phyloP scores from a whole-genome alignment of 1,140 invertebrate genomes.

The Conus betulinus region DNA sequence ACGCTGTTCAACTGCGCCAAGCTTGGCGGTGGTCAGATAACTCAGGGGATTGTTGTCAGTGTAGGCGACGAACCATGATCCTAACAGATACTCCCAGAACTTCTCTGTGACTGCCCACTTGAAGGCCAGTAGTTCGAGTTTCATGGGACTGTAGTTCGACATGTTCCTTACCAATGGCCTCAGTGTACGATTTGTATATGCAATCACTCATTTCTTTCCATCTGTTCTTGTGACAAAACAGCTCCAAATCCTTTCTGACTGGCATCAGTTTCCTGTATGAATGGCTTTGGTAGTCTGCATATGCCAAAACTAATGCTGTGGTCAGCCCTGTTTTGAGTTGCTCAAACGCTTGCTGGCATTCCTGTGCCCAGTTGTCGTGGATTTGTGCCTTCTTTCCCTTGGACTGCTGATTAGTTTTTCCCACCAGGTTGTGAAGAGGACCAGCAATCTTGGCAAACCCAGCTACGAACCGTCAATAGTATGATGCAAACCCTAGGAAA shows the following conservation, averaged over 20 bases:
- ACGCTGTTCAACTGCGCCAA: no score
- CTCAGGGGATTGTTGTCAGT: no score
- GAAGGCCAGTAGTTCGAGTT: neutral
- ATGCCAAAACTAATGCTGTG: slow-evolving; percentile 44
- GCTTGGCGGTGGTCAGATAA: no score
- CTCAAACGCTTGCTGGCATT: slow-evolving; percentile 7
- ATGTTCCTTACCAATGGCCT: neutral
- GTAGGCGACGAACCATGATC: slow-evolving; percentile 33
- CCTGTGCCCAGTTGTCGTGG: neutral
- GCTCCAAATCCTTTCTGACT: slow-evolving; percentile 22
- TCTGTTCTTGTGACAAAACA: slow-evolving; percentile 62
- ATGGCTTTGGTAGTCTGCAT: slow-evolving; percentile 47
- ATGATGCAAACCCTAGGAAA: slow-evolving; percentile 76
- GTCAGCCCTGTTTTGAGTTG: slow-evolving; percentile 32
- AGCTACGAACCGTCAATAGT: slow-evolving; percentile 72
- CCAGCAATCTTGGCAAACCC: slow-evolving; percentile 62
- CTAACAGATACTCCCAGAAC: neutral
- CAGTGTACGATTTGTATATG: slow-evolving; percentile 50
- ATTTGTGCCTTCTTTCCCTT: neutral
- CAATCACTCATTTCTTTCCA: slow-evolving; percentile 32
- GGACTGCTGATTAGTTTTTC: neutral
- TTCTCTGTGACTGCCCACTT: no score
- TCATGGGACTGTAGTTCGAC: neutral
- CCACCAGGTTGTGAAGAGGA: slow-evolving; percentile 53
- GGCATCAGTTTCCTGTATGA: slow-evolving; percentile 56